These are phyloP conservation scores for Chiroxiphia lanceolata DNA, from an alignment of 2,797 vertebrate species.

Conservation along the genomic window DNA sequence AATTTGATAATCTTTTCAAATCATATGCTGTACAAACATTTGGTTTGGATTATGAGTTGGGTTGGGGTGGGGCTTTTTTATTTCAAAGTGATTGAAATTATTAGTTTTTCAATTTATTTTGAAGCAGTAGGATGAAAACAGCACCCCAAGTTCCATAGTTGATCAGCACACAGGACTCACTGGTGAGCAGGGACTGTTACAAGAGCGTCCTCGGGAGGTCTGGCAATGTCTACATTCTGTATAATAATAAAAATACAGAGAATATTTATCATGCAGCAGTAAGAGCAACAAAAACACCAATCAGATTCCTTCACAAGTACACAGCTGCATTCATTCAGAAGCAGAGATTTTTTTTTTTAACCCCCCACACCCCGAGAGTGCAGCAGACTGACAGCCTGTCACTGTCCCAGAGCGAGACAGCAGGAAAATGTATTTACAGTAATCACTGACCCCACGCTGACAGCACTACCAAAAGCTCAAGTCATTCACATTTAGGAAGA, in stretches of 20 bases:
- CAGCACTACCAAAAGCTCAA: background rate
- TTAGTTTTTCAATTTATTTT: conserved; percentile 24
- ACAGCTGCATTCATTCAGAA: background rate
- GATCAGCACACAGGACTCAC: conserved; percentile 66
- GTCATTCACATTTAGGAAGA: background rate
- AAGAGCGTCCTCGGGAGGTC: conserved; percentile 79
- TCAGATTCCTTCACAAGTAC: conserved; percentile 5
- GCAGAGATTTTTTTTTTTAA: background rate
- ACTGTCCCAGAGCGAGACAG: background rate
- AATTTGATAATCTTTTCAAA: background rate
- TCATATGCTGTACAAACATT: background rate
- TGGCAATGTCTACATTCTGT: conserved; percentile 83
- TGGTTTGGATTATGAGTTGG: background rate
- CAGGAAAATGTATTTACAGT: background rate
- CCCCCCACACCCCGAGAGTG: accelerated
- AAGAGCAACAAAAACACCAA: background rate
- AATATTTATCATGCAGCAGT: conserved; percentile 33
- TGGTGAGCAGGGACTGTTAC: conserved; percentile 81
- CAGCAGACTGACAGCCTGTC: background rate
- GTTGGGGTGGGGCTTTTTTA: background rate
- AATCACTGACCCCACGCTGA: background rate
- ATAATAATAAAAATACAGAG: conserved; percentile 68
- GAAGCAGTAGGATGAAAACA: conserved; percentile 45
- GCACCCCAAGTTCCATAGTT: conserved; percentile 50
- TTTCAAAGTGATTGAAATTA: conserved; percentile 39